These are phyloP conservation scores for Lasioglossum malachurum DNA, from an alignment of 2,888 invertebrate genomes.

Conservation along the genomic window DNA sequence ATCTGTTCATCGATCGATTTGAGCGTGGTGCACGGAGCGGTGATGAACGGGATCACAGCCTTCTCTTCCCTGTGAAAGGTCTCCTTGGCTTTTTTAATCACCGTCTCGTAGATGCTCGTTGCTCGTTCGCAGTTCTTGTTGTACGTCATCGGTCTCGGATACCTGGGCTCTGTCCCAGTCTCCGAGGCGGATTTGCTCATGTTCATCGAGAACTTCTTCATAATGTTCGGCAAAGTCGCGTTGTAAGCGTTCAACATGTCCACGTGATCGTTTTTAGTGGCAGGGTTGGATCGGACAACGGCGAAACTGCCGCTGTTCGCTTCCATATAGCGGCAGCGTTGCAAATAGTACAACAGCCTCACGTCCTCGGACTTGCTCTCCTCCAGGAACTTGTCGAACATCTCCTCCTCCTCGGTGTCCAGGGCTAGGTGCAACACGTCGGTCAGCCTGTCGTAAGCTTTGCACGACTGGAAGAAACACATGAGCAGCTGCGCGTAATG, in stretches of 20 bases:
- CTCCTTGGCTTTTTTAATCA: constrained; percentile 78
- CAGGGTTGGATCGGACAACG: not conserved
- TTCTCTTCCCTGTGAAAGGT: constrained; percentile 76
- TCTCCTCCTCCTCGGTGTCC: constrained; percentile 88
- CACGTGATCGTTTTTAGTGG: constrained; percentile 41
- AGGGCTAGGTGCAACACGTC: constrained; percentile 88
- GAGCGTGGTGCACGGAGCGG: constrained; percentile 78
- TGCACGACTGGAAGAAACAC: constrained; percentile 80
- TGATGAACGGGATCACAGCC: constrained; percentile 79
- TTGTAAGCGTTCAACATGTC: constrained; percentile 79
- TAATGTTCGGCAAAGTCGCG: constrained; percentile 79
- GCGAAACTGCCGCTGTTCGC: constrained; percentile 67
- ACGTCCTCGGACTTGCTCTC: constrained; percentile 89
- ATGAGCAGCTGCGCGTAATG: constrained; percentile 79
- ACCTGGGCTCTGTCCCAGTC: constrained; percentile 59
- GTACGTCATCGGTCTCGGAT: constrained; percentile 82
- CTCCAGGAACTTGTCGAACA: constrained; percentile 89
- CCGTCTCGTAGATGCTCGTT: constrained; percentile 75
- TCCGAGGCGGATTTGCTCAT: constrained; percentile 43
- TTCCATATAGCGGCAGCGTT: constrained; percentile 86
- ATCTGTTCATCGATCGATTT: constrained; percentile 56
- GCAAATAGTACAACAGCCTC: constrained; percentile 90
- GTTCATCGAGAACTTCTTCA: constrained; percentile 74
- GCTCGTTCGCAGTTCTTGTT: constrained; percentile 63
- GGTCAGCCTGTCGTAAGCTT: constrained; percentile 75